phyloP scores from a whole-genome alignment of 2,797 vertebrate genomes.

The Neomorphus geoffroyi region DNA sequence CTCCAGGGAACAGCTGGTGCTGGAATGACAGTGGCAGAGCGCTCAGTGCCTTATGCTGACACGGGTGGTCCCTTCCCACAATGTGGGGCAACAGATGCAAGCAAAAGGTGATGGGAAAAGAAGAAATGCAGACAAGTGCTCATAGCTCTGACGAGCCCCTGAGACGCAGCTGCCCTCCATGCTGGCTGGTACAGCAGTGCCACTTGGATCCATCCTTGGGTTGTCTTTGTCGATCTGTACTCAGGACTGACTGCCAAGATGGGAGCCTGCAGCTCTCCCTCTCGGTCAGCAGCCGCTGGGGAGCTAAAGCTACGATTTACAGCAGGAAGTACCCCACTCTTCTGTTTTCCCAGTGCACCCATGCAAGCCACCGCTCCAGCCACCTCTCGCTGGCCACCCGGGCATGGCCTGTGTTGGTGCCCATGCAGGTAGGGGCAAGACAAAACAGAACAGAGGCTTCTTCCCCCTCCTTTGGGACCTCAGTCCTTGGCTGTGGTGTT shows the following conservation, averaged over 20 bases:
- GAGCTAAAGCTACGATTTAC: background rate
- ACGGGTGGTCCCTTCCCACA: no score
- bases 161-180: no score
- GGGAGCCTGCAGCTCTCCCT: background rate
- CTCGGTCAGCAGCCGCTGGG: background rate
- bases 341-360: fast-evolving
- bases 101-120: no score
- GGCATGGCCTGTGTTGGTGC: background rate
- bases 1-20: background rate
- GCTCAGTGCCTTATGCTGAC: no score
- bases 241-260: fast-evolving
- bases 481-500: fast-evolving
- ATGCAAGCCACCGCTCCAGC: background rate
- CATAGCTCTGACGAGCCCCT: no score
- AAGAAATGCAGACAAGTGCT: no score
- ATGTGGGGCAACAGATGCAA: no score
- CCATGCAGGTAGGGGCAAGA: background rate
- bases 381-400: fast-evolving
- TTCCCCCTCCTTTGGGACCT: background rate
- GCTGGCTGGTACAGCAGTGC: no score
- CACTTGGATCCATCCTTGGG: fast-evolving
- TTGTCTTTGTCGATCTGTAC: background rate
- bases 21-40: no score
- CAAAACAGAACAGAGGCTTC: background rate
- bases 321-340: background rate